These are phyloP conservation scores for Erannis defoliaria DNA, from an alignment of 2,888 invertebrate species.

Conservation along the genomic window DNA sequence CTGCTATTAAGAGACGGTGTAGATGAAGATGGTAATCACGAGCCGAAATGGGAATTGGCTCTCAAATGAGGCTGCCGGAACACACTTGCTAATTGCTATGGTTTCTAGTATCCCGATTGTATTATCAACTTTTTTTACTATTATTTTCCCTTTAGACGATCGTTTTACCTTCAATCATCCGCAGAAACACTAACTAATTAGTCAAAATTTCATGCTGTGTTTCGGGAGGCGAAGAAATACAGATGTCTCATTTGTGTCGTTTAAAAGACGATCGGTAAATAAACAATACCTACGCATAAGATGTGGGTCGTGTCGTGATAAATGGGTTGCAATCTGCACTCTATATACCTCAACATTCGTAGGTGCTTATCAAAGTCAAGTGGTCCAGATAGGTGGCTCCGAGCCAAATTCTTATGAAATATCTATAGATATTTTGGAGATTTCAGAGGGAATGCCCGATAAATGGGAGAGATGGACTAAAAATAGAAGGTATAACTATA, in stretches of 20 bases:
- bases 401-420: conserved; percentile 31
- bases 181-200: neutral
- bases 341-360: neutral
- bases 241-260: conserved; percentile 2
- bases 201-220: neutral
- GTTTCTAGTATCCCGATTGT: too few relatives aligned
- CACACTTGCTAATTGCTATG: too few relatives aligned
- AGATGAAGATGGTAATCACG: too few relatives aligned
- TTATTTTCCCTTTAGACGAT: too few relatives aligned
- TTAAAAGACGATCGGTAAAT: conserved; percentile 15
- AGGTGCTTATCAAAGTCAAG: conserved; percentile 16
- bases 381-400: conserved; percentile 24
- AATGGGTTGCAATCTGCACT: conserved; percentile 28
- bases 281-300: conserved; percentile 9
- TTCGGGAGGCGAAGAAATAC: neutral
- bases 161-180: too few relatives aligned
- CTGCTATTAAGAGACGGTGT: too few relatives aligned
- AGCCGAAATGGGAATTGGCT: too few relatives aligned
- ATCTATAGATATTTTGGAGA: conserved; percentile 24
- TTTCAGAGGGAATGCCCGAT: conserved; percentile 27
- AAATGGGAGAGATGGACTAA: conserved; percentile 13
- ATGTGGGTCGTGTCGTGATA: conserved; percentile 10
- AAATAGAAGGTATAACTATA: neutral
- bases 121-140: too few relatives aligned
- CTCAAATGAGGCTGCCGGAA: too few relatives aligned